These are phyloP conservation scores for Brachyistius frenatus DNA, from an alignment of 2,113 vertebrate species.

Conservation along the genomic window DNA sequence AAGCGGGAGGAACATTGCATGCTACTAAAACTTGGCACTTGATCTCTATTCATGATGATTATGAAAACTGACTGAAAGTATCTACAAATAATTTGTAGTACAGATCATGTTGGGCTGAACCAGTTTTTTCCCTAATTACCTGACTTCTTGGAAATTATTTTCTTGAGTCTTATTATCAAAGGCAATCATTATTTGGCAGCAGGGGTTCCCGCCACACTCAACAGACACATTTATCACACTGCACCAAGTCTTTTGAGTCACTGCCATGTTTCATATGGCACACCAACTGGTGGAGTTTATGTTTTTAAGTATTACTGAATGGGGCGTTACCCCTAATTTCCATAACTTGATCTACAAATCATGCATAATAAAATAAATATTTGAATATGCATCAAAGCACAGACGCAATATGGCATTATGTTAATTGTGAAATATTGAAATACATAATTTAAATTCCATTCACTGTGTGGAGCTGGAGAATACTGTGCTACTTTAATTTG, in stretches of 20 bases:
- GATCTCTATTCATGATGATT: conserved; percentile 1
- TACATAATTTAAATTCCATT: conserved; percentile 45
- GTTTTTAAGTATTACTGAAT: conserved; percentile 53
- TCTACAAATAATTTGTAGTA: conserved; percentile 26
- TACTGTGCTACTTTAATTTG: conserved; percentile 42
- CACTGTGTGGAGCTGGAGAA: conserved; percentile 1
- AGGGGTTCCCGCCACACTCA: conserved; percentile 39
- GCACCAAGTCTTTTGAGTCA: conserved; percentile 57
- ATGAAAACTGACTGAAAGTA: conserved; percentile 21
- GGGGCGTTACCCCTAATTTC: conserved; percentile 62
- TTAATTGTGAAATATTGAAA: conserved; percentile 63
- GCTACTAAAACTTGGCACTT: background rate
- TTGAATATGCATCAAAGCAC: conserved; percentile 52
- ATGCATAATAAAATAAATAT: conserved; percentile 58
- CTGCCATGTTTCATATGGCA: conserved; percentile 53
- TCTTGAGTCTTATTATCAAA: conserved; percentile 52
- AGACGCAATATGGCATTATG: conserved; percentile 54
- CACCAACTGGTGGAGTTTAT: conserved; percentile 47
- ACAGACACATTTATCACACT: conserved; percentile 46
- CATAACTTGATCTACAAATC: conserved; percentile 69
- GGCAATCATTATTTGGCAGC: conserved; percentile 62
- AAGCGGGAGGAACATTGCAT: background rate
- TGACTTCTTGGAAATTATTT: conserved; percentile 42
- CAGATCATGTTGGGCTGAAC: conserved; percentile 12
- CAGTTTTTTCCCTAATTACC: conserved; percentile 46